Base-by-base conservation (phyloP, 1,140 invertebrate species). In the Telenomus remus region DNA sequence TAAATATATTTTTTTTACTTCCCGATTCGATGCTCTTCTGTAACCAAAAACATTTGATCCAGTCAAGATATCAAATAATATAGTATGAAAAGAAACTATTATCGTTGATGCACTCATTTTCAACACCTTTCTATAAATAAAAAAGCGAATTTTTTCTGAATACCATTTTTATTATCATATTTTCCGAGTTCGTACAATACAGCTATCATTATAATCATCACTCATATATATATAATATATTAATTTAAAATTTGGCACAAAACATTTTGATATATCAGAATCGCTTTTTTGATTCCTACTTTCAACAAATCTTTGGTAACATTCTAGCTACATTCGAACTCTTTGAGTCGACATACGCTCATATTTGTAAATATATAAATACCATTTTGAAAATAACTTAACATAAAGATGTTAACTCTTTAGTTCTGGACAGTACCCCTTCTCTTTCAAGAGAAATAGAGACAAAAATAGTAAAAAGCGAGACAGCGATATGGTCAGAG, bases 291-390 rank as follows among this genome's bases (percentile, higher is more conserved):
- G 43, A 71, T 63, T 71, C 49, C 16, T 69, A 60, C 64, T 59
- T 54, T 78, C 64, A 78, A 78, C 69, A 78, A 73, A 78, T 78
- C 76, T 78, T 78, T 78, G 76, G 66, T 78, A 74, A 78, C 60
- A 74, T 71, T 78, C 70, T 78, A 78, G 70, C 65, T 74, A 72
- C 50, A 3, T 6, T 78, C 66, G 51, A 78, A 51, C 69, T 78
- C 70, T 73, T 73, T 66, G 70, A 77, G 68, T 57, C 74, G 56
- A 60, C 14, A 61, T 55, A 59, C 61, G 54, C 56, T 65, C 54
- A 61, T 60, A 76, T 70, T 49, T 51, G 60, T 34, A 43, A 33
- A 59, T 61, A 48, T 59, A 74, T 74, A 74, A 50, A 74, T 66
- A 61, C 34, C 61, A 71, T 64, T 11, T 27, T 35, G 19, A 50